Evolutionary conservation across 2,888 invertebrate genomes (phyloP).

Genomic region (Ophion obscuratus): DNA sequence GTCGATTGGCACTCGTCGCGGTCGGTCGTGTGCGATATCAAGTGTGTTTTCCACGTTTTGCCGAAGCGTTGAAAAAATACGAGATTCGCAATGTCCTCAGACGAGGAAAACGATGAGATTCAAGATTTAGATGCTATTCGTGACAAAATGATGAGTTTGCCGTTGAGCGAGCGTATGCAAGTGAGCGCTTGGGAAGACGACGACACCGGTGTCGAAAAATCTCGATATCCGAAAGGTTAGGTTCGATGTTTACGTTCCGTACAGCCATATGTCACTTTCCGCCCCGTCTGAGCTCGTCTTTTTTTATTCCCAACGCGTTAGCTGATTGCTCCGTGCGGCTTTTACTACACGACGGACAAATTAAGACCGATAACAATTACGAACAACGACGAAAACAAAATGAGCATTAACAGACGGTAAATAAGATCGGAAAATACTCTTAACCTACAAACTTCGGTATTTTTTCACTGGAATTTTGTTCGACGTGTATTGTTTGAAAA

Average conservation of each 20-base stretch:
- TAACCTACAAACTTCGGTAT: neutral
- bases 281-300: neutral
- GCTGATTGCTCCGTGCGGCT: too few species aligned
- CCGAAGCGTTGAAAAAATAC: conserved; percentile 9
- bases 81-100: conserved; percentile 75
- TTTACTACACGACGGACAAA: too few species aligned
- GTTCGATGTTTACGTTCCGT: conserved; percentile 35
- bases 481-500: too few species aligned
- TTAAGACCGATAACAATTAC: too few species aligned
- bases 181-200: conserved; percentile 94
- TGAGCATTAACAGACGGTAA: too few species aligned
- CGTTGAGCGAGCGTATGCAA: conserved; percentile 82
- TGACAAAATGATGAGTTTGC: conserved; percentile 76
- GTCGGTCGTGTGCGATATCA: neutral
- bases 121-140: conserved; percentile 79
- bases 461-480: too few species aligned
- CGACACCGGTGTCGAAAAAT: conserved; percentile 89
- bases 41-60: neutral
- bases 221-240: conserved; percentile 90
- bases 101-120: conserved; percentile 78
- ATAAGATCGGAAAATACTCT: neutral
- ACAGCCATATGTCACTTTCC: conserved; percentile 4
- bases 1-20: conserved; percentile 9
- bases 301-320: neutral
- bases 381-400: too few species aligned